Evolutionary conservation across 2,113 vertebrate species (phyloP).

Genomic region (Pandion haliaetus): DNA sequence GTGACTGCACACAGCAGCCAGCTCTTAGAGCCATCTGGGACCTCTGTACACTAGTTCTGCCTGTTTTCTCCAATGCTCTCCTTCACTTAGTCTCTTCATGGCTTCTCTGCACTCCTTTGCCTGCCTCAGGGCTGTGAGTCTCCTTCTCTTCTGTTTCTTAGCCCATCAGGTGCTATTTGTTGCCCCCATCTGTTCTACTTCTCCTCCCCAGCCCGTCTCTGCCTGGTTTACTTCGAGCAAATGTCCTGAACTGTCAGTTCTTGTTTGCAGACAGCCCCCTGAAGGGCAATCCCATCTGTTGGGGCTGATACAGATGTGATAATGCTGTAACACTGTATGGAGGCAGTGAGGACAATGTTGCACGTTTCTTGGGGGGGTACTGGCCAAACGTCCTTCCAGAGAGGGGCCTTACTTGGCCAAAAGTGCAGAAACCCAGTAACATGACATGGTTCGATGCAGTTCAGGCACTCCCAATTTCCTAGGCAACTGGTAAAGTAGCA

Average conservation of each 20-base stretch:
- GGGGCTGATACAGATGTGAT: background rate
- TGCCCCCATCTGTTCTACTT: background rate
- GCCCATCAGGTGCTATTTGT: background rate
- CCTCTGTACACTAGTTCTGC: background rate
- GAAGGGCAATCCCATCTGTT: background rate
- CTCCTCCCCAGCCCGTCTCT: background rate
- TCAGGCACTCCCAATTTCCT: background rate
- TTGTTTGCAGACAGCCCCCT: background rate
- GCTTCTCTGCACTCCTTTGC: background rate
- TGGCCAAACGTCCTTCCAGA: background rate
- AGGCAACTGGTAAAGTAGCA: background rate
- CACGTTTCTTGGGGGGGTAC: background rate
- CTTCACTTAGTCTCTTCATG: background rate
- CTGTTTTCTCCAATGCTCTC: background rate
- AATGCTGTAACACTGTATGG: fast-evolving
- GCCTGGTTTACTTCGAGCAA: background rate
- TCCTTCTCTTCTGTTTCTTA: background rate
- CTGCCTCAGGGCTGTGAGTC: background rate
- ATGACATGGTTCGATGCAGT: fast-evolving
- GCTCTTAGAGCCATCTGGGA: background rate
- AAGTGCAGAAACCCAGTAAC: background rate
- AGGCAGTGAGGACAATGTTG: background rate
- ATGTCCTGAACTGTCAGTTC: background rate
- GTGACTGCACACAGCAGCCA: background rate
- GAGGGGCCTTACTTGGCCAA: background rate